Percentiles rank a stretch among this genome's conserved stretches.
Conservation (phyloP, 37 sponge, comb jelly and placozoan genomes). For the Crambe crambe region DNA sequence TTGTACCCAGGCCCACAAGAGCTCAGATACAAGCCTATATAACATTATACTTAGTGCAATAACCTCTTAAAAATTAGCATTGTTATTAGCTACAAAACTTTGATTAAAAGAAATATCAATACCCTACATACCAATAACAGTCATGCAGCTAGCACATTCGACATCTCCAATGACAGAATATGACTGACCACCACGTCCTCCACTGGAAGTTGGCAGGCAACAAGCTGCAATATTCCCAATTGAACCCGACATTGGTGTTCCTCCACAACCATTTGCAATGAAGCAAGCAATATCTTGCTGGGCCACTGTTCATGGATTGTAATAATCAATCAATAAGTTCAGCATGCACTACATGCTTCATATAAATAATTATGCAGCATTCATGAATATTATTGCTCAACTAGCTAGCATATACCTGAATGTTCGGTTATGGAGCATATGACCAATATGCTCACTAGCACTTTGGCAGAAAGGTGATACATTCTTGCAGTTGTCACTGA, state of each 20-base stretch:
- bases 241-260: not conserved
- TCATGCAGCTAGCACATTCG: conserved; percentile 6
- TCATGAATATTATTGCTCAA: not conserved
- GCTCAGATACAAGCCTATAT: no score
- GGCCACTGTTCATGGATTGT: not conserved
- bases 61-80: no score
- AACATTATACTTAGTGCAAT: no score
- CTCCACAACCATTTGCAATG: not conserved
- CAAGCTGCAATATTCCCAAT: not conserved
- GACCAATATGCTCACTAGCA: conserved; percentile 14
- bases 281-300: not conserved
- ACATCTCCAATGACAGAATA: conserved; percentile 8
- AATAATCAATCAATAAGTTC: no score
- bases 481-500: not conserved
- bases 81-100: no score
- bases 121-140: not conserved
- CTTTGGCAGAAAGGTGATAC: not conserved
- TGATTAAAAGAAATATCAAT: not conserved
- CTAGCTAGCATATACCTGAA: not conserved
- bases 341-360: no score
- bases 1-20: no score
- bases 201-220: conserved; percentile 1
- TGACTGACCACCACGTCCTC: conserved; percentile 17
- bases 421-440: conserved; percentile 3
- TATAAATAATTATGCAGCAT: not conserved